These are phyloP conservation scores for Diplodus puntazzo DNA, from an alignment of 2,797 vertebrate species.

Conservation along the genomic window DNA sequence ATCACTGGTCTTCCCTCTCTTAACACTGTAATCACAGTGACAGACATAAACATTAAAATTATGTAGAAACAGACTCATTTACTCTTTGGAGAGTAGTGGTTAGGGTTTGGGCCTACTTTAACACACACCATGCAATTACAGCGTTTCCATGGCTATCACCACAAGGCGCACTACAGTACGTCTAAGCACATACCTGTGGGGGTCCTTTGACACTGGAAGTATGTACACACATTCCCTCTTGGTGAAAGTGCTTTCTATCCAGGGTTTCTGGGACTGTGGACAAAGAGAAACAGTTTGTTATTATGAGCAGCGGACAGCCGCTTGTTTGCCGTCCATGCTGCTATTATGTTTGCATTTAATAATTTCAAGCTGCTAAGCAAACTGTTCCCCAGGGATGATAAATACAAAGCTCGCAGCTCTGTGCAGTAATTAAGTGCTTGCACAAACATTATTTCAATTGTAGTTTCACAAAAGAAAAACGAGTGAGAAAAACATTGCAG, in stretches of 20 bases:
- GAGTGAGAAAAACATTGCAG: neutral
- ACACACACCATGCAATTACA: constrained; percentile 72
- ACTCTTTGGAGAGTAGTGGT: constrained; percentile 70
- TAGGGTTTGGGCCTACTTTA: constrained; percentile 68
- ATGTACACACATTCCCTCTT: constrained; percentile 99
- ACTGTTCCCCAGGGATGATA: neutral
- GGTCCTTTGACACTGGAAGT: constrained; percentile 99
- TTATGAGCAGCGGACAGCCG: constrained; percentile 14
- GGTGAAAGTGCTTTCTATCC: constrained; percentile 99
- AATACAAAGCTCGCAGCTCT: constrained; percentile 13
- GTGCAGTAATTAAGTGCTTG: neutral
- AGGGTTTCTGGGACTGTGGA: constrained; percentile 98
- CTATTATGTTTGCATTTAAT: constrained; percentile 14
- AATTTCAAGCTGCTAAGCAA: neutral
- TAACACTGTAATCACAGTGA: constrained; percentile 69
- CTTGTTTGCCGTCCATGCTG: neutral
- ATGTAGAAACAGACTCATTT: constrained; percentile 71
- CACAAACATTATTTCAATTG: constrained; percentile 1
- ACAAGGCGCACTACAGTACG: constrained; percentile 47
- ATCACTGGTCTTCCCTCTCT: constrained; percentile 46
- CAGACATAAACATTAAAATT: constrained; percentile 73
- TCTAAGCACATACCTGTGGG: constrained; percentile 93
- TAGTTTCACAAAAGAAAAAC: constrained; percentile 13
- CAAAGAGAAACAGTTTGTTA: constrained; percentile 65
- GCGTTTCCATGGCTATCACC: constrained; percentile 64